phyloP scores from a whole-genome alignment of 2,888 invertebrate genomes.

The Lithophane ornitopus region DNA sequence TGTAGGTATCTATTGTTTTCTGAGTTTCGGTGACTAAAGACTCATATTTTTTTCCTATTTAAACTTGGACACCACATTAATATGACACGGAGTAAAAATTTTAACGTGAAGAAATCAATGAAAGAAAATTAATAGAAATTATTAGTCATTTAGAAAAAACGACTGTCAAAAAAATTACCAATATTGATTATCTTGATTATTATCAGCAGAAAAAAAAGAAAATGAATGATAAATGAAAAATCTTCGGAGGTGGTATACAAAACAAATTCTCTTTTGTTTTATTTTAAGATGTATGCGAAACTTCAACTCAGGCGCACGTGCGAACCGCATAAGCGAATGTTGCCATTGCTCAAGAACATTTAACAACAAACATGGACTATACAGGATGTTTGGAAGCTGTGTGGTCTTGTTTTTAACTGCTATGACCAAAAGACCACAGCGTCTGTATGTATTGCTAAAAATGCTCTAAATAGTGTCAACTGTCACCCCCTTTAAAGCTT shows the following conservation, averaged over 20 bases:
- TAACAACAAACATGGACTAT: slow-evolving; percentile 25
- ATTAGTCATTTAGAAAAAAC: not conserved
- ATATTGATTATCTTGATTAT: not conserved
- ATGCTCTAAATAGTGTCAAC: no score
- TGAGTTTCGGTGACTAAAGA: slow-evolving; percentile 4
- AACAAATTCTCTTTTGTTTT: slow-evolving; percentile 46
- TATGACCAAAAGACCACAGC: no score
- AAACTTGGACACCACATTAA: not conserved
- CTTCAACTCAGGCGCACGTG: slow-evolving; percentile 45
- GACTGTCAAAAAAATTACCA: not conserved
- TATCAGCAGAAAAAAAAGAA: not conserved
- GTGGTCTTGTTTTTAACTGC: no score
- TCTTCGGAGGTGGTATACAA: slow-evolving; percentile 25
- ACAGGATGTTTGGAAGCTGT: no score
- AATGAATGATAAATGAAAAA: slow-evolving; percentile 7
- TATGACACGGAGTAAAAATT: not conserved
- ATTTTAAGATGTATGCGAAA: slow-evolving; percentile 23
- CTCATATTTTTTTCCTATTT: not conserved
- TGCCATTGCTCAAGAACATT: slow-evolving; percentile 43
- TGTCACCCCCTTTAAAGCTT: no score
- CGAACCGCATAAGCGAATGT: slow-evolving; percentile 42
- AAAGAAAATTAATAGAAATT: not conserved
- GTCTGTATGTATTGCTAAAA: no score
- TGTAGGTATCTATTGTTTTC: not conserved
- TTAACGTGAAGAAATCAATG: not conserved